phyloP scores from a whole-genome alignment of 2,113 vertebrate species.

The Mystacornis crossleyi region DNA sequence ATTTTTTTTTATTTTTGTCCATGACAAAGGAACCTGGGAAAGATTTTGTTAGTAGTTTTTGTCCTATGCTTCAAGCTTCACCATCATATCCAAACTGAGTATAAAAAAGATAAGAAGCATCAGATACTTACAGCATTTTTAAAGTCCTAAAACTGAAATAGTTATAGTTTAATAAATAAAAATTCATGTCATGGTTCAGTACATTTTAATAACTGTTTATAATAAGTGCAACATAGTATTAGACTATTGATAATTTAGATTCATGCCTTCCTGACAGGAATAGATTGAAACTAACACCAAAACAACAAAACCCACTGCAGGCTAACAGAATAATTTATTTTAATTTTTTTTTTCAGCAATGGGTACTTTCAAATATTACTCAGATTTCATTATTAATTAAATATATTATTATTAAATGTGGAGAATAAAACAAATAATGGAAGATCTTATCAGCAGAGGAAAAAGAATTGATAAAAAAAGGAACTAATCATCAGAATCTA shows the following conservation, averaged over 20 bases:
- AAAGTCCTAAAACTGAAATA: constrained; percentile 10
- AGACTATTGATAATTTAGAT: constrained; percentile 53
- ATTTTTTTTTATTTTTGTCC: not conserved
- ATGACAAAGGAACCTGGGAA: not conserved
- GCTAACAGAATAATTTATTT: not conserved
- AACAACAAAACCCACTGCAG: not conserved
- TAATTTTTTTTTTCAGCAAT: not conserved
- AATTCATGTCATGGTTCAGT: constrained; percentile 37
- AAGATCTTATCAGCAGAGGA: not conserved
- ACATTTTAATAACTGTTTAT: constrained; percentile 67
- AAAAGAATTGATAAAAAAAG: not conserved
- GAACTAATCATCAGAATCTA: not conserved
- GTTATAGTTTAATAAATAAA: constrained; percentile 32
- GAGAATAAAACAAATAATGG: not conserved
- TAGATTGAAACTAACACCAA: constrained; percentile 4
- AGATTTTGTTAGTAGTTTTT: not conserved
- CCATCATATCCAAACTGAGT: not conserved
- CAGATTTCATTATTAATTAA: not conserved
- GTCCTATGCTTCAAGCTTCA: not conserved
- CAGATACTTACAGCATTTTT: not conserved
- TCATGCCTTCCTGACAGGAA: constrained; percentile 16
- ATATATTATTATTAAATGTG: not conserved
- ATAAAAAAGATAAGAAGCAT: not conserved
- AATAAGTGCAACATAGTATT: not conserved
- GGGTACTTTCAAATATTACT: not conserved